Base-by-base conservation (phyloP, 2,888 invertebrate species). In the Lutraria lutraria region DNA sequence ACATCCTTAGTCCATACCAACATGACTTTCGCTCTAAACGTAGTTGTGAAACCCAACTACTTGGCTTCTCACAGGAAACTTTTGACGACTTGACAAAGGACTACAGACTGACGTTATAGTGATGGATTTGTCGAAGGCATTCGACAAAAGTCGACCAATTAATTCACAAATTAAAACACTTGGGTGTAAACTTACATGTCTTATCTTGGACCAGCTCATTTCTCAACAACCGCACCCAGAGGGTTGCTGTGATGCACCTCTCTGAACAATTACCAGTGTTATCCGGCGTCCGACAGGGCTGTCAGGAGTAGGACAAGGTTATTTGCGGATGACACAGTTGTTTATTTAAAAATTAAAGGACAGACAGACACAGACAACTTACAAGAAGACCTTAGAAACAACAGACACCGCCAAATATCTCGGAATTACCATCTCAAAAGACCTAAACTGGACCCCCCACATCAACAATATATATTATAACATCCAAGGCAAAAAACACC, bases 11-110 rank as follows among this genome's bases (percentile, higher is more conserved):
- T 21, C 80, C 53, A 10, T 81, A 81, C 31, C 82, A 85, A 63
- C 89, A 82, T 83, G 89, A 87, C 6, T 89, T 87, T 43, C 19
- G 87, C n/a, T 87, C 88, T 19, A 89, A 88, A 79, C 79, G 21
- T 29, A 86, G 83, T 43, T 90, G 90, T 81, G 81, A 88, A 53
- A 86, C 90, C 0, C 90, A 90, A 60, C 85, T 88, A 10, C 12
- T 90, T 10, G 72, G 63, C 25, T 87, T 89, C 52, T 56, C 87
- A 8, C 88, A 90, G 68, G 87, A 90, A 60, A 63, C 81, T 34
- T 83, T 53, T 86, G 88, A 88, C 81, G 54, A 56, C 43, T 90
- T 10, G 83, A 89, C 0, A 79, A 79, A 13, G 88, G 85, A 29
- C 43, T 85, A 83, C 89, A 91, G 43, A 88, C 84, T 19, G 83